Evolutionary conservation across 2,797 vertebrate species (phyloP), one percentile per base, ranked within the genome.

Genomic region (Cyclopterus lumpus): DNA sequence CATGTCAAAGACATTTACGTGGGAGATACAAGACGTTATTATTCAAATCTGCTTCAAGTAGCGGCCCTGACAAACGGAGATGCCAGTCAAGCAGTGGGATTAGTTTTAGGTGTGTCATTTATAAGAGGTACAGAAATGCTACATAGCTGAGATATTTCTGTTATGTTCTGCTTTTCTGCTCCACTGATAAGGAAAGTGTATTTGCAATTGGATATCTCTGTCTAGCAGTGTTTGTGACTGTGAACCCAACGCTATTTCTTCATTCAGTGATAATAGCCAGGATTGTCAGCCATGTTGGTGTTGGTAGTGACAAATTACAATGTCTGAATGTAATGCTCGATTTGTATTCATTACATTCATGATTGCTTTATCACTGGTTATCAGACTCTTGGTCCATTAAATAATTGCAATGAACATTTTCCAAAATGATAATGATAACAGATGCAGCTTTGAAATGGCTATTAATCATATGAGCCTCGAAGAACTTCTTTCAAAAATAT

Each of bases 31-130:
- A 66, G 63, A 75, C 18, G 9, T 82, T 77, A 84, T 85, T 88
- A 91, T 92, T 87, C 70, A 89, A 84, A 89, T 86, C 66, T 75
- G 67, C 77, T 30, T 78, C 49, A 51, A 74, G 77, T 67, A 55
- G 75, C 67, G 6, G 69, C 64, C 54, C 66, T 75, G 79, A 83
- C 67, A 87, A 87, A 90, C 22, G 18, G 67, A 44, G 69, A 72
- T 88, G 85, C 73, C 91, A 86, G 68, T 88, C 88, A 84, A 70
- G 68, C 62, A 7, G 73, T 6, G 4, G 77, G 85, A 90, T 91
- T 88, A 86, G 66, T 76, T 88, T 83, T 77, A 82, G 78, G 79
- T 81, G 84, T 84, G 78, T 82, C 84, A 62, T 80, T 85, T 73
- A 53, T 73, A 66, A 49, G 57, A 76, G 67, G 30, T 10, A 24